Conservation (phyloP, 1,140 invertebrate genomes). For the Bombus pyrosoma region DNA sequence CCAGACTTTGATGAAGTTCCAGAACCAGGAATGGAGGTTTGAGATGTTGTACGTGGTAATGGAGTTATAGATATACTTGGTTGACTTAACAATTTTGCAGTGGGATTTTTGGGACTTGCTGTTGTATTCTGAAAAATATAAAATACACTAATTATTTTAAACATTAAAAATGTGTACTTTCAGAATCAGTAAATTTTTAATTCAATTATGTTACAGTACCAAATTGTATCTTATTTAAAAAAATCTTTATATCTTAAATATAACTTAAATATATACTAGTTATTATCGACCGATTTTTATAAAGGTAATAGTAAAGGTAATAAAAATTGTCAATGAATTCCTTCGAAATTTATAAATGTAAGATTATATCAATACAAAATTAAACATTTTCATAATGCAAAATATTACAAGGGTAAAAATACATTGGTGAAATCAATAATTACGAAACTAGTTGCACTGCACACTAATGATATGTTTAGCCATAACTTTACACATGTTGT, state of each 20-base stretch:
- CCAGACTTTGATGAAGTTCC: conserved; percentile 81
- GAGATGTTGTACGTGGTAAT: conserved; percentile 86
- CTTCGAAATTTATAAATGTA: not conserved
- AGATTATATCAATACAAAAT: conserved; percentile 4
- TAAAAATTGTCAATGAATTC: not conserved
- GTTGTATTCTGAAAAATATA: conserved; percentile 82
- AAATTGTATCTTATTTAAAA: conserved; percentile 1
- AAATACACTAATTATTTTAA: conserved; percentile 35
- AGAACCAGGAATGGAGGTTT: conserved; percentile 78
- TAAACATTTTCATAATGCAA: conserved; percentile 15
- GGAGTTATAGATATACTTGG: conserved; percentile 96
- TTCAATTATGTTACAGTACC: not conserved
- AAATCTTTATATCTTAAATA: not conserved
- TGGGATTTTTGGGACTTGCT: conserved; percentile 80
- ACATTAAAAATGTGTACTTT: not conserved
- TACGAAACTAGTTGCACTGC: conserved; percentile 16
- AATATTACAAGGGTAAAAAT: conserved; percentile 19
- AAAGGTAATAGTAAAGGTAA: not conserved
- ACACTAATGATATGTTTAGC: conserved; percentile 38
- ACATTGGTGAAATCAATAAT: conserved; percentile 21
- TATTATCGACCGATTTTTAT: not conserved
- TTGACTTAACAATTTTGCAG: conserved; percentile 85
- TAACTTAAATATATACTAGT: not conserved
- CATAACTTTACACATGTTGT: conserved; percentile 34
- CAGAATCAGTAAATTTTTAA: conserved; percentile 12